phyloP scores from a whole-genome alignment of 2,888 invertebrate species.

The Melanophora roralis region DNA sequence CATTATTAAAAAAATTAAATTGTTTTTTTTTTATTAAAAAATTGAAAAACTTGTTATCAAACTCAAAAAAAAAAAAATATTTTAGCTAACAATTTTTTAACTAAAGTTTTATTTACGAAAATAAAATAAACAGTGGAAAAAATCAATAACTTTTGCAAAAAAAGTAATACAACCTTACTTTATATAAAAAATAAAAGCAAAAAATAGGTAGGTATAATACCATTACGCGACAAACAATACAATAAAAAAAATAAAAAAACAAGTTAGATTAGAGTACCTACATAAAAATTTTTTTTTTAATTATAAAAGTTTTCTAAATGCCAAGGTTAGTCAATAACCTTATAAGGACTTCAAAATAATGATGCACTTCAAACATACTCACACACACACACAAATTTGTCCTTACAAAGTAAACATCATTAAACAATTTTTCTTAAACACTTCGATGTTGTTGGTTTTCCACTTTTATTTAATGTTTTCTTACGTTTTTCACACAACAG shows the following conservation, averaged over 20 bases:
- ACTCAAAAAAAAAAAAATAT: too few relatives aligned
- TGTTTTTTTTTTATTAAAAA: too few relatives aligned
- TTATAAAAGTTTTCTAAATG: constrained; percentile 56
- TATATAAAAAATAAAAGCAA: too few relatives aligned
- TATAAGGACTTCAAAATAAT: constrained; percentile 7
- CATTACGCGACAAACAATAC: too few relatives aligned
- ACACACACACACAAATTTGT: background rate
- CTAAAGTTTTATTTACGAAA: too few relatives aligned
- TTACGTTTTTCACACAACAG: too few relatives aligned
- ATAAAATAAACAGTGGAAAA: background rate
- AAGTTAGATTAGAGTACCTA: too few relatives aligned
- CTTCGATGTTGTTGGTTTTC: background rate
- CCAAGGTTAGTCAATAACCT: constrained; percentile 58
- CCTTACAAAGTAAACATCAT: background rate
- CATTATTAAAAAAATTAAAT: background rate
- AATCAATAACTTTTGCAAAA: background rate
- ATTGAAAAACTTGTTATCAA: too few relatives aligned
- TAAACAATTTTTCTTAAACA: background rate
- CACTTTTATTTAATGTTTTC: background rate
- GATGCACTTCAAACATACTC: background rate
- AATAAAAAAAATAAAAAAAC: too few relatives aligned
- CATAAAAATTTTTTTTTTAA: too few relatives aligned
- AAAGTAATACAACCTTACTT: background rate
- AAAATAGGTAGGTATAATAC: too few relatives aligned
- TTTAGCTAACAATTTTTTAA: too few relatives aligned